These are phyloP conservation scores for Ellobius talpinus DNA, from an alignment of 2,113 vertebrate genomes.

Conservation along the genomic window DNA sequence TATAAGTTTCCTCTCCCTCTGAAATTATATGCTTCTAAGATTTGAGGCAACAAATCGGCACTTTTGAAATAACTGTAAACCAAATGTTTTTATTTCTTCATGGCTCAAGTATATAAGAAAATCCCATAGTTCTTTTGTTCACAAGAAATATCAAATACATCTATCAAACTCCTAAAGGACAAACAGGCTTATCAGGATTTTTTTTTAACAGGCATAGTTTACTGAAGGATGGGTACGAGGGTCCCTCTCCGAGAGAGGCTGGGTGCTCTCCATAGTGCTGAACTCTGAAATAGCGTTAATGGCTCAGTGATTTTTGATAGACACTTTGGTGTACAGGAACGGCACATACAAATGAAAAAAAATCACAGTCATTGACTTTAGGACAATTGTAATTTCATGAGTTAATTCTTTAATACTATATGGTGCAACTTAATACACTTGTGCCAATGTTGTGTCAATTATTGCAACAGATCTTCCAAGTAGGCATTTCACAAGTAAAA, in stretches of 20 bases:
- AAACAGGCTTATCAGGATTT: neutral
- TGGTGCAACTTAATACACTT: neutral
- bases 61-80: constrained; percentile 58
- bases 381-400: neutral
- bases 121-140: neutral
- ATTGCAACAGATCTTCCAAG: neutral
- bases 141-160: constrained; percentile 18
- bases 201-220: neutral
- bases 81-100: constrained; percentile 61
- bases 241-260: neutral
- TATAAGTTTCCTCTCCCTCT: constrained; percentile 30
- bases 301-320: neutral
- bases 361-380: neutral
- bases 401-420: neutral
- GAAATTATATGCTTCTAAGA: constrained; percentile 62
- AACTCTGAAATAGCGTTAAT: neutral
- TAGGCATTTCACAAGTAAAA: constrained; percentile 1
- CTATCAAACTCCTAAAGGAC: constrained; percentile 18
- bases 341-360: neutral
- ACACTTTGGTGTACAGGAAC: neutral
- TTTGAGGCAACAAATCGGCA: constrained; percentile 44
- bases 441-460: neutral
- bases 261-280: neutral
- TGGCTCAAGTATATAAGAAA: constrained; percentile 28
- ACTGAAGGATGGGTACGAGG: neutral